Base-by-base conservation (phyloP, 2,113 vertebrate genomes). In the Onychorhynchus coronatus region DNA sequence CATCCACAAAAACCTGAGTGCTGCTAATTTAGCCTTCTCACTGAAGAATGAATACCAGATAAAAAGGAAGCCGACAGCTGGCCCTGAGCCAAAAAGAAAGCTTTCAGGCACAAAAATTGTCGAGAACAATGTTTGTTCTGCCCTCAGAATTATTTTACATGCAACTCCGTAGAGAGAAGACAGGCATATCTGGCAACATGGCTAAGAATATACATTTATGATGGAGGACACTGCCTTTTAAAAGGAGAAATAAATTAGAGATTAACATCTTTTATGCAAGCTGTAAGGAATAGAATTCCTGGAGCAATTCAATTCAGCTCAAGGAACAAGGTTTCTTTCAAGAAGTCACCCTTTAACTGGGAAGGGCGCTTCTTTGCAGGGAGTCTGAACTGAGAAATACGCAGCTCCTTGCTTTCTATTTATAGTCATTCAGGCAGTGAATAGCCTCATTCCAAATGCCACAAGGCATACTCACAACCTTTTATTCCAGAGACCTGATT, bases 361-460 rank as follows among this genome's bases (percentile, higher is more conserved):
- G 94, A 94, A 97, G 97, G 95, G 92, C 63, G 63, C 72, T 95
- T 93, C 97, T 96, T 96, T 95, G 93, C 95, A 92, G 92, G 96
- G 94, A 96, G 94, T 63, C 93, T 88, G 81, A 95, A 91, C 95
- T 74, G 79, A 97, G 93, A 94, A 96, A 91, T 91, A 96, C 76
- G 78, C 88, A 96, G 96, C 97, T 97, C 97, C 95, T 96, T 92
- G 97, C 95, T 96, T 94, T 97, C 98, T 98, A 97, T 98, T 98
- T 98, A 97, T 97, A 98, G 97, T 95, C 98, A 98, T 97, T 98
- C 98, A 98, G 97, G 97, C 98, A 98, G 97, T 98, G 97, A 98
- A 97, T 98, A 95, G 98, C 88, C 96, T 97, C 98, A 98, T 98
- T 98, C 97, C 97, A 97, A 97, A 98, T 97, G 97, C 97, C 97